phyloP scores from a whole-genome alignment of 1,140 invertebrate genomes.

The Thalassaphorura encarpata region DNA sequence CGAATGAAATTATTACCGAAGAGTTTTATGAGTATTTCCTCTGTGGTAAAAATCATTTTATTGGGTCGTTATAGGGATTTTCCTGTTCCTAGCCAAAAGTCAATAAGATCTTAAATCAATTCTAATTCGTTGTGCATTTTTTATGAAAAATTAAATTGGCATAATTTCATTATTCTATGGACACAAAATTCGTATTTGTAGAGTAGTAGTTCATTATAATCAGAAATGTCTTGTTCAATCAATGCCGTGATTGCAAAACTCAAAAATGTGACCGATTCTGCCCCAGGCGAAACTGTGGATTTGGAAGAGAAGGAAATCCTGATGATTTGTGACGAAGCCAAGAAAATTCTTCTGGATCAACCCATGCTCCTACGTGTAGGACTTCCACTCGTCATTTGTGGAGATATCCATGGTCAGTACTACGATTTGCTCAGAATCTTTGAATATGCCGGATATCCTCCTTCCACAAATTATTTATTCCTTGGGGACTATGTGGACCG shows the following conservation, averaged over 20 bases:
- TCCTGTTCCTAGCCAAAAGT: no score
- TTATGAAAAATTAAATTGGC: no score
- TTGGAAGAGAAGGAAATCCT: neutral
- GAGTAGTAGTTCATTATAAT: no score
- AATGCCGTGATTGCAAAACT: neutral
- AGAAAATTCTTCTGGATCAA: slow-evolving; percentile 53
- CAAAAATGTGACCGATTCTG: neutral
- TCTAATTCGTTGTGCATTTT: no score
- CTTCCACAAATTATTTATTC: slow-evolving; percentile 45
- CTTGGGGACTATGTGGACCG: slow-evolving; percentile 45
- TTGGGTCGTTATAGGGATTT: no score
- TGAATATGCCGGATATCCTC: slow-evolving; percentile 47
- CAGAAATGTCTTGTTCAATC: no score
- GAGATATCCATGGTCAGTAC: slow-evolving; percentile 50
- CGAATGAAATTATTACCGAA: no score
- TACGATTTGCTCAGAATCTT: slow-evolving; percentile 47
- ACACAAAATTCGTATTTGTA: no score
- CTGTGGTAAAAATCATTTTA: no score
- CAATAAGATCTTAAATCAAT: no score
- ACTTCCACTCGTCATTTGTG: slow-evolving; percentile 53
- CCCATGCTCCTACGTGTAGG: slow-evolving; percentile 52
- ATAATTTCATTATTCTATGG: no score
- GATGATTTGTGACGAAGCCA: slow-evolving; percentile 31
- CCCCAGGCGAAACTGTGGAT: neutral
- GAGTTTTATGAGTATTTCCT: no score